A percentile compares a stretch with the other conserved stretches of the same genome.
Evolutionary conservation across 2,113 vertebrate genomes (phyloP).

Genomic region (Hippocampus zosterae): DNA sequence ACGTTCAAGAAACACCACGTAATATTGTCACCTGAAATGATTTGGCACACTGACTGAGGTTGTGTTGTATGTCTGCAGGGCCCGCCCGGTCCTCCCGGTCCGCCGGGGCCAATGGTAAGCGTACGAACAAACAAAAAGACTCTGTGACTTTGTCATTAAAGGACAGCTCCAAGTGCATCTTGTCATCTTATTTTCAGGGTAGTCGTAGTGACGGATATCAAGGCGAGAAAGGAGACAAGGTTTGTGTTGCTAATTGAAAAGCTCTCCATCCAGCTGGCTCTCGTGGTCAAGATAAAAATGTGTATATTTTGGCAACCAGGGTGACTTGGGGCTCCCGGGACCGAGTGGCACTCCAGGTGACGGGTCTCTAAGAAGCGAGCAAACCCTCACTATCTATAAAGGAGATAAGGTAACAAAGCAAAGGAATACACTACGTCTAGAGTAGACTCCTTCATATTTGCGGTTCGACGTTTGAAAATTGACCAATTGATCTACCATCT

Average conservation of each 20-base stretch:
- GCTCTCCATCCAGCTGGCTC: background rate
- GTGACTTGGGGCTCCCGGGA: constrained; percentile 72
- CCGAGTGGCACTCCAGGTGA: constrained; percentile 67
- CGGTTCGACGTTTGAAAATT: background rate
- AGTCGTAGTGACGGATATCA: constrained; percentile 79
- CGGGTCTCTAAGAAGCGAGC: constrained; percentile 49
- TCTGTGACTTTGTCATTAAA: background rate
- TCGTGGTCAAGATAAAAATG: constrained; percentile 53
- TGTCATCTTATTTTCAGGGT: constrained; percentile 71
- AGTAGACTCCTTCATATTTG: background rate
- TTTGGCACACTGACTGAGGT: constrained; percentile 1
- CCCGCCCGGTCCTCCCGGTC: constrained; percentile 72
- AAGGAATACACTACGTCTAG: background rate
- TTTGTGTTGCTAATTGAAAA: constrained; percentile 41
- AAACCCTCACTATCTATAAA: constrained; percentile 74
- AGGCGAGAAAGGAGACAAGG: constrained; percentile 90
- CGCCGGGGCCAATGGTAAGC: constrained; percentile 80
- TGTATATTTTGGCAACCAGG: constrained; percentile 66
- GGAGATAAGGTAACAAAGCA: constrained; percentile 75
- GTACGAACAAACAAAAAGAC: background rate
- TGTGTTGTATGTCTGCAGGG: constrained; percentile 69
- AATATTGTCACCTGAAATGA: background rate
- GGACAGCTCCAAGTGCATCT: background rate
- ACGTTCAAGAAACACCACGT: constrained; percentile 23
- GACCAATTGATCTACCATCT: no score